Percentiles rank a stretch among this genome's conserved stretches.
Evolutionary conservation across 2,888 invertebrate species (phyloP).

Genomic region (Polymixis flavicincta): DNA sequence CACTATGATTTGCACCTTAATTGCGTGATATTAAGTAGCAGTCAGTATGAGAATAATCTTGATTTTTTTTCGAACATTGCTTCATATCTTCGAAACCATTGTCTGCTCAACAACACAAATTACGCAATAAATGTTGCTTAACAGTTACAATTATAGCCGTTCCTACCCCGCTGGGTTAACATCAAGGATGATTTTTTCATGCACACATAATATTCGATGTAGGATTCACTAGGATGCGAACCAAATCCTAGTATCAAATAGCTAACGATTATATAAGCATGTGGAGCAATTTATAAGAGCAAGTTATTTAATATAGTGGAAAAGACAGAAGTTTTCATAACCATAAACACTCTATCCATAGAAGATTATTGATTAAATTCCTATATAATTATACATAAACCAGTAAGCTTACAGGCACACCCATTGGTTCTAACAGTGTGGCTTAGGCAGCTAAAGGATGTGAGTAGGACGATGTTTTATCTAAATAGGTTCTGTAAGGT

Average conservation of each 20-base stretch:
- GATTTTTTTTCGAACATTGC: no score
- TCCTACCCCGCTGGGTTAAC: no score
- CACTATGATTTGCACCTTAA: no score
- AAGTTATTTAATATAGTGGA: conserved; percentile 12
- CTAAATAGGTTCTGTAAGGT: not conserved
- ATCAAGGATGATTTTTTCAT: no score
- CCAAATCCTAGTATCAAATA: not conserved
- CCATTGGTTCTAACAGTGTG: conserved; percentile 14
- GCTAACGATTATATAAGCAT: not conserved
- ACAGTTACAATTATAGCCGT: no score
- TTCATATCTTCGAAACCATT: no score
- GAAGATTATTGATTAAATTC: conserved; percentile 16
- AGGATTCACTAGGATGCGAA: not conserved
- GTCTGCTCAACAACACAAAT: no score
- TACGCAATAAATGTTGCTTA: no score
- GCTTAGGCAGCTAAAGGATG: conserved; percentile 32
- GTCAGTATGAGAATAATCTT: no score
- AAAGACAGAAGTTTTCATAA: not conserved
- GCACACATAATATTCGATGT: no score
- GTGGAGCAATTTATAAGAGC: not conserved
- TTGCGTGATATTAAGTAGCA: no score
- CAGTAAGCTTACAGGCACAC: conserved; percentile 16
- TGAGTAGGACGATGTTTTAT: conserved; percentile 36
- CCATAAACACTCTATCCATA: not conserved
- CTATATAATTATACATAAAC: conserved; percentile 3